phyloP scores from a whole-genome alignment of 2,113 vertebrate genomes.

The Hippocampus guttulatus region DNA sequence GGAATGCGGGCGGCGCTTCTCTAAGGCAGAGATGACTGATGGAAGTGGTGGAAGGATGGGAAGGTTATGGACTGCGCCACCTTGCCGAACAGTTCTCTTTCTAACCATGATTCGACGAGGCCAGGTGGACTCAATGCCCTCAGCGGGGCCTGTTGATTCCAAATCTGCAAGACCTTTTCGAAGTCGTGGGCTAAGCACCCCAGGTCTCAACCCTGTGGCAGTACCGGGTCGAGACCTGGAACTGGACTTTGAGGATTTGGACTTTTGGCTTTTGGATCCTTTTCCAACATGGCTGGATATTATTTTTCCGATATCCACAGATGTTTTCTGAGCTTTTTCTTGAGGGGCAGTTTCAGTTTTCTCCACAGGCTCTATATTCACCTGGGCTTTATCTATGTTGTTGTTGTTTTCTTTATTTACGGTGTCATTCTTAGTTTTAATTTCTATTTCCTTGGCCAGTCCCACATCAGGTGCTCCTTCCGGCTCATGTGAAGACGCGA shows the following conservation, averaged over 20 bases:
- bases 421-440: slow-evolving; percentile 8
- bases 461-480: slow-evolving; percentile 8
- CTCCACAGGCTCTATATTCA: not conserved
- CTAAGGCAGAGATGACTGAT: slow-evolving; percentile 63
- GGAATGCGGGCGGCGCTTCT: slow-evolving; percentile 59
- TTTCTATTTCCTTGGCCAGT: not conserved
- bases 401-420: slow-evolving; percentile 20
- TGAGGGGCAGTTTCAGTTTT: slow-evolving; percentile 5
- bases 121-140: slow-evolving; percentile 74
- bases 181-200: slow-evolving; percentile 40
- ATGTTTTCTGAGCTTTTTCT: slow-evolving; percentile 29
- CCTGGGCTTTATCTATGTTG: slow-evolving; percentile 10
- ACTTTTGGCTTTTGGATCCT: slow-evolving; percentile 48
- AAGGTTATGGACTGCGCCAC: slow-evolving; percentile 74
- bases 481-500: slow-evolving; percentile 11
- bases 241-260: slow-evolving; percentile 60
- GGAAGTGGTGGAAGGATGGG: slow-evolving; percentile 76
- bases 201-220: slow-evolving; percentile 56
- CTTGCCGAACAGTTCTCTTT: slow-evolving; percentile 75
- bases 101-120: slow-evolving; percentile 71
- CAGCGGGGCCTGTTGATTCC: slow-evolving; percentile 44
- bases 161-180: slow-evolving; percentile 38
- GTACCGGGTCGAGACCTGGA: slow-evolving; percentile 61
- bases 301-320: slow-evolving; percentile 12
- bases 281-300: slow-evolving; percentile 28